Evolutionary conservation across 2,888 invertebrate genomes (phyloP).

Genomic region (Bimastos eiseni): DNA sequence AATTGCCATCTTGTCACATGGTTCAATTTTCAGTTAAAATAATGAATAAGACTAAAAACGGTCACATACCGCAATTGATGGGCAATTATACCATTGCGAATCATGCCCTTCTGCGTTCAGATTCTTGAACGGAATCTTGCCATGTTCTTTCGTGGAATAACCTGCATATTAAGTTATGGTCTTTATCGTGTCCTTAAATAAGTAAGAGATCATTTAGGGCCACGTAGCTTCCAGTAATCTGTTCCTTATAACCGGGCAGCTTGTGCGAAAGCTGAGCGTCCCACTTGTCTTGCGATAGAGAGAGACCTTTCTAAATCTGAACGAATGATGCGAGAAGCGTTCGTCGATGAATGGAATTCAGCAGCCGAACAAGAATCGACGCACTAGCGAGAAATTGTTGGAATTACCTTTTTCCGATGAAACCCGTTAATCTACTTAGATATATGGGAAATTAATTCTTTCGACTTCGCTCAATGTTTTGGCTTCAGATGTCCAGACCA

Average conservation of each 20-base stretch:
- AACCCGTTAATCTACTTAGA: background rate
- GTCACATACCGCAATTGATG: background rate
- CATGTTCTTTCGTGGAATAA: background rate
- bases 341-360: background rate
- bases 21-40: too few species aligned
- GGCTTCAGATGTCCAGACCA: background rate
- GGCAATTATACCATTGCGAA: background rate
- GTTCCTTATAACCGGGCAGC: background rate
- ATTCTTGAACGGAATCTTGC: background rate
- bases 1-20: too few species aligned
- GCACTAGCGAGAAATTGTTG: background rate
- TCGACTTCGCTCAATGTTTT: background rate
- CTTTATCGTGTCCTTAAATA: background rate
- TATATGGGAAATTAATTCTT: background rate
- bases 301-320: background rate
- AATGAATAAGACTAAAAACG: too few species aligned
- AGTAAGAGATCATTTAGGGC: background rate
- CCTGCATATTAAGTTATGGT: background rate
- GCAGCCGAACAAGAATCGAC: background rate
- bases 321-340: background rate
- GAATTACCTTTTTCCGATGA: background rate
- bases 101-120: background rate
- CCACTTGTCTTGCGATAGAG: background rate
- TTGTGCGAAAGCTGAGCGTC: background rate
- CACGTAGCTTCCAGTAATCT: background rate